These are phyloP conservation scores for Lethenteron reissneri DNA, from an alignment of 2,113 vertebrate species.

Conservation along the genomic window DNA sequence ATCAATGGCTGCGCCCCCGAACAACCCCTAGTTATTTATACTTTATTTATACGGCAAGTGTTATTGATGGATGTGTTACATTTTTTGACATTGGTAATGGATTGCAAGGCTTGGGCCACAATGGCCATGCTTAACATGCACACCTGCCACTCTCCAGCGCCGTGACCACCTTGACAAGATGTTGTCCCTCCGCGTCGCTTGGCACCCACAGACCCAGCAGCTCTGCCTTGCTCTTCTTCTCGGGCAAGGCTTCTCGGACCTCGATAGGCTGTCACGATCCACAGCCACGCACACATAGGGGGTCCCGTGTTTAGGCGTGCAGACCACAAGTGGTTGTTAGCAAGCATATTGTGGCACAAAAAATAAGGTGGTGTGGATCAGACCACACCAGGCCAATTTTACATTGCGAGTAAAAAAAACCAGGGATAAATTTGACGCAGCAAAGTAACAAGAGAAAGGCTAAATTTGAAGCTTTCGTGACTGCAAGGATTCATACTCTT, in stretches of 20 bases:
- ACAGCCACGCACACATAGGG: too few relatives aligned
- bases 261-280: slow-evolving; percentile 25
- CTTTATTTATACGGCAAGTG: too few relatives aligned
- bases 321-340: too few relatives aligned
- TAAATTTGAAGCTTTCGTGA: too few relatives aligned
- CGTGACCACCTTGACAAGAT: slow-evolving; percentile 18
- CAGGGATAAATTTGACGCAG: neutral
- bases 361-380: too few relatives aligned
- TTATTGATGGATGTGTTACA: too few relatives aligned
- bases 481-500: too few relatives aligned
- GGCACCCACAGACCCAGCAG: slow-evolving; percentile 29
- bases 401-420: slow-evolving; percentile 3
- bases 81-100: too few relatives aligned
- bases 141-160: slow-evolving; percentile 37
- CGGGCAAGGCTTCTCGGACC: slow-evolving; percentile 20
- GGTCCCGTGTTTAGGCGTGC: too few relatives aligned
- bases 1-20: neutral
- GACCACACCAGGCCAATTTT: neutral
- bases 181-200: slow-evolving; percentile 15
- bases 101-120: neutral
- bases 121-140: slow-evolving; percentile 2
- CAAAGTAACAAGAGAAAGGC: neutral
- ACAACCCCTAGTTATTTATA: too few relatives aligned
- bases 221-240: slow-evolving; percentile 24
- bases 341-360: too few relatives aligned